phyloP scores from a whole-genome alignment of 92 coral and sea anemone genomes.

The Plumapathes pennacea region DNA sequence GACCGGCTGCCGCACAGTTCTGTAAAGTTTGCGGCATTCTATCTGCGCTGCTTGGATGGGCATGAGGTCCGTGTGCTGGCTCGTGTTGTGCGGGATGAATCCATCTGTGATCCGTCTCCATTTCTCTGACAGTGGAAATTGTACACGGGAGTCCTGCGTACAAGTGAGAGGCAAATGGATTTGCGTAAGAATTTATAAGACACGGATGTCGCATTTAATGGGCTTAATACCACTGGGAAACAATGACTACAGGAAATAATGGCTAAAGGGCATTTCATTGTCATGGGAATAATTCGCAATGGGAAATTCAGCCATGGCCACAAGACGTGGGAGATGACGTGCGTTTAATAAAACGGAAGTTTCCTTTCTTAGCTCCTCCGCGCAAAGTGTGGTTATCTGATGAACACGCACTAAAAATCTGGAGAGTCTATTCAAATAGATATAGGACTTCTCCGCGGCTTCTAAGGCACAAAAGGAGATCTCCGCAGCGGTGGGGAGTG shows the following conservation, averaged over 20 bases:
- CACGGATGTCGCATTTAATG: constrained; percentile 40
- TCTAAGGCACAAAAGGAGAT: constrained; percentile 77
- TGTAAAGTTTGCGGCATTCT: constrained; percentile 64
- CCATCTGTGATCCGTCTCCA: constrained; percentile 83
- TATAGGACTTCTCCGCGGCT: constrained; percentile 80
- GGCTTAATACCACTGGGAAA: constrained; percentile 71
- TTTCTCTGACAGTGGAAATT: constrained; percentile 13
- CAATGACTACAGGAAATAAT: constrained; percentile 86
- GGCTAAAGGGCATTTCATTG: constrained; percentile 87
- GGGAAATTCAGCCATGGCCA: constrained; percentile 79
- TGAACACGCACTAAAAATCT: constrained; percentile 71
- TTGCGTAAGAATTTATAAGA: no score
- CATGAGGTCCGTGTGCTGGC: constrained; percentile 58
- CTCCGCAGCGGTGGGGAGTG: constrained; percentile 75
- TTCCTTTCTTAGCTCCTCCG: constrained; percentile 78
- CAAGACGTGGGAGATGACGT: constrained; percentile 74
- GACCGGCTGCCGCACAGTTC: constrained; percentile 71
- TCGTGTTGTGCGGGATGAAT: constrained; percentile 91
- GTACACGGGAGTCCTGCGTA: no score
- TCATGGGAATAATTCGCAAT: constrained; percentile 83
- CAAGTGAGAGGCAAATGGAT: no score
- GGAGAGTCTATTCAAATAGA: constrained; percentile 76
- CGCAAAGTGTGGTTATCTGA: constrained; percentile 74
- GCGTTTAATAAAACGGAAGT: constrained; percentile 85
- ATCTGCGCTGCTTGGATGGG: constrained; percentile 51